Conservation (phyloP, 1,140 invertebrate genomes). For the Drosophila kurseongensis region DNA sequence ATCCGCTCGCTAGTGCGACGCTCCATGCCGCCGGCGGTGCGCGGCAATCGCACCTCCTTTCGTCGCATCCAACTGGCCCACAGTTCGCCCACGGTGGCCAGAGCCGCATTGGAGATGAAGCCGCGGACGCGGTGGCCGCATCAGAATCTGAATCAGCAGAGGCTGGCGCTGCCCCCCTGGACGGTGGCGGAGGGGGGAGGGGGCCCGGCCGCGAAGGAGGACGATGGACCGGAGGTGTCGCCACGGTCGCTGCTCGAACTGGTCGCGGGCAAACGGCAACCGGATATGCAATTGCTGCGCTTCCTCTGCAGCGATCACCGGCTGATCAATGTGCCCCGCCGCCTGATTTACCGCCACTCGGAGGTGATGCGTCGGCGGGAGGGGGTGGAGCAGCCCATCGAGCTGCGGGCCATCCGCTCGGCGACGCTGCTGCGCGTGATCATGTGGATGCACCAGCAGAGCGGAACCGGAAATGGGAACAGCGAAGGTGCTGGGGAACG, state of each 20-base stretch:
- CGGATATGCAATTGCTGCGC: neutral
- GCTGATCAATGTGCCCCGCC: constrained; percentile 25
- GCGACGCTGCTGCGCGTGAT: constrained; percentile 25
- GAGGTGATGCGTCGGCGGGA: constrained; percentile 1
- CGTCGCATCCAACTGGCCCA: constrained; percentile 39
- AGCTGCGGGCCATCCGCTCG: constrained; percentile 29
- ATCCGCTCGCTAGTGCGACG: constrained; percentile 2
- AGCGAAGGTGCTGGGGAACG: too few species aligned
- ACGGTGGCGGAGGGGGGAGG: too few species aligned
- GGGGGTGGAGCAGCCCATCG: constrained; percentile 19
- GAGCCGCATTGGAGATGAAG: neutral
- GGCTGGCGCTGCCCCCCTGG: too few species aligned
- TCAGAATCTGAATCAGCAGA: too few species aligned
- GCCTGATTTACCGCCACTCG: constrained; percentile 36
- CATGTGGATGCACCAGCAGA: constrained; percentile 45
- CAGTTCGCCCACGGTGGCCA: neutral
- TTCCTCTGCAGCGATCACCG: constrained; percentile 45
- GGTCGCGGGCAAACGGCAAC: neutral
- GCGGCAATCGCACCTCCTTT: constrained; percentile 20
- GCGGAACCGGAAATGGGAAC: neutral
- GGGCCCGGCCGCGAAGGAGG: too few species aligned
- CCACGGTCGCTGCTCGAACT: neutral
- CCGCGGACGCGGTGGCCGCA: too few species aligned
- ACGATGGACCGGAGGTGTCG: neutral
- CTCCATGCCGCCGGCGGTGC: neutral